Percentiles rank a stretch among this genome's conserved stretches.
These are phyloP conservation scores for Columba guinea DNA, from an alignment of 2,797 vertebrate genomes.

Conservation along the genomic window DNA sequence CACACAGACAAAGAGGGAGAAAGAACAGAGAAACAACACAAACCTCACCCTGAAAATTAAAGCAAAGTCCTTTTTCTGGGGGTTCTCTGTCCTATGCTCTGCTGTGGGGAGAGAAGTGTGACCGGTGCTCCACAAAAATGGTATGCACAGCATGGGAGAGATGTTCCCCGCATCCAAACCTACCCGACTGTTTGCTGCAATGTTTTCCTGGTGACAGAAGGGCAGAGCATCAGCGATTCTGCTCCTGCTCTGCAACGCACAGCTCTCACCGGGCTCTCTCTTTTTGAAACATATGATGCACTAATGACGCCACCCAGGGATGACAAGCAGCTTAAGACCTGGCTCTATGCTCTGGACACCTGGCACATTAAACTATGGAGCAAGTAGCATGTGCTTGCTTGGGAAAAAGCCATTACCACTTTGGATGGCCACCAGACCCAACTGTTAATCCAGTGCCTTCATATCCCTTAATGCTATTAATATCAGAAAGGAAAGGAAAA, in stretches of 20 bases:
- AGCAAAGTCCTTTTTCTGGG: not conserved
- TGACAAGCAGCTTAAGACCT: slow-evolving; percentile 65
- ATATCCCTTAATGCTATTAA: not conserved
- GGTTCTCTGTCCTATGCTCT: not conserved
- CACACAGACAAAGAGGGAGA: not conserved
- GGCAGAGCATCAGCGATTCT: not conserved
- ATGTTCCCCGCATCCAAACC: not conserved
- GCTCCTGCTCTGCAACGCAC: not conserved
- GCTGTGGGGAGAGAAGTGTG: not conserved
- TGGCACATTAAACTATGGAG: not conserved
- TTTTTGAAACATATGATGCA: slow-evolving; percentile 63
- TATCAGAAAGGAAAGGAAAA: not conserved
- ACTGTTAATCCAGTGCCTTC: not conserved
- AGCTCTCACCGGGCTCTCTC: not conserved
- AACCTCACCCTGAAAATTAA: not conserved
- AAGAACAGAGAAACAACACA: not conserved
- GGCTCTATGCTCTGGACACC: slow-evolving; percentile 51
- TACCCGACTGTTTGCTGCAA: accelerated
- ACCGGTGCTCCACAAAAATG: not conserved
- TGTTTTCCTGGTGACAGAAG: accelerated
- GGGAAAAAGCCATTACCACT: slow-evolving; percentile 52
- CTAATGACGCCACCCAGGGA: slow-evolving; percentile 58
- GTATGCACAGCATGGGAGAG: not conserved
- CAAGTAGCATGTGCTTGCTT: not conserved
- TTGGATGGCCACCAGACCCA: not conserved